phyloP scores from a whole-genome alignment of 2,888 invertebrate genomes.

The Eristalis arbustorum region DNA sequence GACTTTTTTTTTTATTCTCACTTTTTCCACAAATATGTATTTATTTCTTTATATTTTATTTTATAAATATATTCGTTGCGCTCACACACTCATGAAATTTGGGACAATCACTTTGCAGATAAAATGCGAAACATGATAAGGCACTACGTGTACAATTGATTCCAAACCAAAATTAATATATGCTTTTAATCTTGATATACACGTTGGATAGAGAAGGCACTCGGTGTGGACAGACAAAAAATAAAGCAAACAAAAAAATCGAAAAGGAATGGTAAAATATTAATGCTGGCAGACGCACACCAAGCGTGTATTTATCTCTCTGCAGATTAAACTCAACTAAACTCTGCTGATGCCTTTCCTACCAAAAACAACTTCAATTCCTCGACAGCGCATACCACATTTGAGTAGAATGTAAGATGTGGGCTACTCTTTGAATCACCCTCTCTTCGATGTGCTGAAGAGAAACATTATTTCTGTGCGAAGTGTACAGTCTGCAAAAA shows the following conservation, averaged over 20 bases:
- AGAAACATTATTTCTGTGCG: background rate
- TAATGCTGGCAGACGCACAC: constrained; percentile 6
- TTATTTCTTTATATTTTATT: constrained; percentile 24
- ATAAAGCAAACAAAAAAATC: constrained; percentile 34
- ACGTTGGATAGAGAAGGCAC: constrained; percentile 35
- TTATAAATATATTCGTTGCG: constrained; percentile 44
- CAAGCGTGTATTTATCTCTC: background rate
- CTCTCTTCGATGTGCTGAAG: background rate
- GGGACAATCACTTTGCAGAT: constrained; percentile 61
- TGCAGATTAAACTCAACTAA: constrained; percentile 54
- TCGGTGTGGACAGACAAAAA: constrained; percentile 4
- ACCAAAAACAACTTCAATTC: background rate
- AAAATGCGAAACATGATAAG: constrained; percentile 71
- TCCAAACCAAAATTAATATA: constrained; percentile 9
- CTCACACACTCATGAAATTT: constrained; percentile 43
- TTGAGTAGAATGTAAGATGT: background rate
- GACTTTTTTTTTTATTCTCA: constrained; percentile 24
- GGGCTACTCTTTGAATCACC: background rate
- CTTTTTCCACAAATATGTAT: constrained; percentile 45
- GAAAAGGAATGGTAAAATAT: constrained; percentile 50
- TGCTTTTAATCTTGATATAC: background rate
- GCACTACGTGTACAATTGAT: constrained; percentile 47
- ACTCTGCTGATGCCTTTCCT: background rate
- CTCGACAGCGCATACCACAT: background rate
- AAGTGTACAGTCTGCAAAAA: background rate